These are phyloP conservation scores for Casuarius casuarius DNA, from an alignment of 2,113 vertebrate species.

Conservation along the genomic window DNA sequence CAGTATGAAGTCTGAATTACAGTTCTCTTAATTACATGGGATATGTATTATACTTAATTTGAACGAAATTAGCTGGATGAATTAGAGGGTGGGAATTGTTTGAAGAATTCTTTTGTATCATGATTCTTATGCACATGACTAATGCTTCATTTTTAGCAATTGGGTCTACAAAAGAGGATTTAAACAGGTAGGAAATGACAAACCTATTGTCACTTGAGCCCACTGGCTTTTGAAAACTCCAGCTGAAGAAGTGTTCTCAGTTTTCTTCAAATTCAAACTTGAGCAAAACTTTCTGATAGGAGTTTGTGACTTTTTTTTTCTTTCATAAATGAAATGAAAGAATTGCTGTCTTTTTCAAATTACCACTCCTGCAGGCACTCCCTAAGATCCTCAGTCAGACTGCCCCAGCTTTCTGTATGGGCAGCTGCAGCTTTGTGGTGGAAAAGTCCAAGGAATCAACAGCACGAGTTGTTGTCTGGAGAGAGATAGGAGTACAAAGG, in stretches of 20 bases:
- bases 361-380: constrained; percentile 80
- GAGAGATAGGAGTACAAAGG: constrained; percentile 94
- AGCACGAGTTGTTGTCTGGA: constrained; percentile 96
- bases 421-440: constrained; percentile 97
- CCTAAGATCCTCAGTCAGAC: constrained; percentile 95
- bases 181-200: background rate
- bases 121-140: background rate
- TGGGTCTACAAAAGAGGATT: background rate
- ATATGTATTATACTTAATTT: background rate
- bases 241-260: background rate
- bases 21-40: background rate
- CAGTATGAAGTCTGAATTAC: background rate
- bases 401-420: constrained; percentile 95
- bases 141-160: background rate
- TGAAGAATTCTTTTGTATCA: background rate
- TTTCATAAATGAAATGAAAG: background rate
- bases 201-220: background rate
- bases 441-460: constrained; percentile 98
- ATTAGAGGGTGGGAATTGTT: background rate
- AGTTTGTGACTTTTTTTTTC: background rate
- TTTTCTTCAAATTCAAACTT: background rate
- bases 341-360: background rate
- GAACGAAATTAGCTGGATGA: background rate
- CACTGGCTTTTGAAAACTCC: background rate
- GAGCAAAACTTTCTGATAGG: background rate